Conservation (phyloP, 2,113 vertebrate genomes). For the Percina caprodes region DNA sequence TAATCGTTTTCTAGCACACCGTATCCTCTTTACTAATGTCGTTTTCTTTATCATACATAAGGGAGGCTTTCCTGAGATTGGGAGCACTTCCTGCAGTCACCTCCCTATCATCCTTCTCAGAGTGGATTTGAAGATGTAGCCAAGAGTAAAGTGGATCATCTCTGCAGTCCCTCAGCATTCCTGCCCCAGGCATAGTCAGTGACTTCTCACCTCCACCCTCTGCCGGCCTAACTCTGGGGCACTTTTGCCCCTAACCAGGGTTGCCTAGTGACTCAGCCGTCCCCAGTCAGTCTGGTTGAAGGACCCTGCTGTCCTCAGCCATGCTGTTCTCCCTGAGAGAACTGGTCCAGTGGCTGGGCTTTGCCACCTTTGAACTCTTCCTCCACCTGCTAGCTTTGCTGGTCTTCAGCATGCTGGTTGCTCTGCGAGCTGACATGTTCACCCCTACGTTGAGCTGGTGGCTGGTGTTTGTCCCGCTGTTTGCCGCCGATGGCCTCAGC, state of each 20-base stretch:
- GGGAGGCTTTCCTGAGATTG: slow-evolving; percentile 12
- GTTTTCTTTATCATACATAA: background rate
- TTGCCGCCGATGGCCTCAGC: slow-evolving; percentile 95
- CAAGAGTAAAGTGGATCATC: slow-evolving; percentile 22
- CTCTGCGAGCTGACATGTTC: slow-evolving; percentile 88
- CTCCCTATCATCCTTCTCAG: background rate
- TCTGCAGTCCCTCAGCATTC: slow-evolving; percentile 2
- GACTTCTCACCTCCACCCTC: background rate
- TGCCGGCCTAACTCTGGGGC: slow-evolving; percentile 35
- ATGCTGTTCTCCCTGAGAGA: slow-evolving; percentile 97
- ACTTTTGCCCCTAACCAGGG: slow-evolving; percentile 19
- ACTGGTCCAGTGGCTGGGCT: slow-evolving; percentile 97
- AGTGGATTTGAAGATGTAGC: slow-evolving; percentile 72
- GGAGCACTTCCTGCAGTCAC: background rate
- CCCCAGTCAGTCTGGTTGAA: slow-evolving; percentile 39
- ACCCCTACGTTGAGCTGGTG: slow-evolving; percentile 89
- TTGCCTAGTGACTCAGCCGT: slow-evolving; percentile 36
- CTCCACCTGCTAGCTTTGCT: slow-evolving; percentile 91
- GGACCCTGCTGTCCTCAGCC: slow-evolving; percentile 17
- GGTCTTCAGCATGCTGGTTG: slow-evolving; percentile 92
- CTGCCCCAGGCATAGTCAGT: slow-evolving; percentile 6
- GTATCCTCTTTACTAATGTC: background rate
- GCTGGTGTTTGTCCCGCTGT: slow-evolving; percentile 94
- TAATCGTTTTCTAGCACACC: background rate
- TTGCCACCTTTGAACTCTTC: slow-evolving; percentile 95